Evolutionary conservation across 2,113 vertebrate species (phyloP), one percentile per base, ranked within the genome.

Genomic region (Odontophorus gujanensis): DNA sequence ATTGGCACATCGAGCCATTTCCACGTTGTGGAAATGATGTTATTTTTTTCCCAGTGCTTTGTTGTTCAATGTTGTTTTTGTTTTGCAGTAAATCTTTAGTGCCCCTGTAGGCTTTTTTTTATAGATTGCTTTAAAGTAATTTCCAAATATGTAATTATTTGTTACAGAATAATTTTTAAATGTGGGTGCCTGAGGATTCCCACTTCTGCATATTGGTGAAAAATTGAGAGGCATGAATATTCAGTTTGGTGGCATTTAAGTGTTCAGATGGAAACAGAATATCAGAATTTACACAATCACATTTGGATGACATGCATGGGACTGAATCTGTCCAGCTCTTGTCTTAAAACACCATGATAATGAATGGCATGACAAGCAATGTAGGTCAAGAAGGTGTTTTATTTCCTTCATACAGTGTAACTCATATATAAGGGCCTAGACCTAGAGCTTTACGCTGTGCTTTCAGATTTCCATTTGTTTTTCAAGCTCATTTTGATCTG

Each of bases 151-250:
- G 62, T 79, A 93, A 83, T 92, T 58, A 92, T 94, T 95, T 94
- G 86, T 95, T 94, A 95, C 58, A 66, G 91, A 94, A 69, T 94
- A 90, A 95, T 94, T 96, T 92, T 82, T 89, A 93, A 85, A 82
- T 76, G 69, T 85, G 62, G 62, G 43, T 94, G 94, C 92, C 94
- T 79, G 48, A 96, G 94, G 95, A 92, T 92, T 94, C 86, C 53
- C 53, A 88, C 81, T 92, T 85, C 76, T 51, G 47, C 80, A 55
- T 81, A 9, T 18, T n/a, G 48, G 48, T 76, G 74, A 71, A 69
- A 34, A 50, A 90, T 58, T 73, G 86, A 87, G 81, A 85, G 89
- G 74, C 77, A 90, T 58, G 85, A 84, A 81, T 34, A 89, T 9
- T 66, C 48, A 36, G 74, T 62, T 72, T 19, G 25, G 69, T 62